Percentiles rank a stretch among this genome's conserved stretches.
Evolutionary conservation across 2,113 vertebrate species (phyloP).

Genomic region (Colistium nudipinnis): DNA sequence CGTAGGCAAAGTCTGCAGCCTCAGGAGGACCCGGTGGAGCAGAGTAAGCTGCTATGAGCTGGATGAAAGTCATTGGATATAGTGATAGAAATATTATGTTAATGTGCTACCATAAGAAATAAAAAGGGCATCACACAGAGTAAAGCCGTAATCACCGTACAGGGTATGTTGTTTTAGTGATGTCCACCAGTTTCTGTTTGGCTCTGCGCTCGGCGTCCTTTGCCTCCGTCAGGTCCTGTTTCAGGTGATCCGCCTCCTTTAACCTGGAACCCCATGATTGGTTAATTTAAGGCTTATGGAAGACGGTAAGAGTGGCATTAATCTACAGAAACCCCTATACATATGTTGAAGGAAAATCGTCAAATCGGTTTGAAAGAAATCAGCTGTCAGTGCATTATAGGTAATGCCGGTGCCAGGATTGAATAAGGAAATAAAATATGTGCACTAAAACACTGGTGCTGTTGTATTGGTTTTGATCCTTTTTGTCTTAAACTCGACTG

Average conservation of each 20-base stretch:
- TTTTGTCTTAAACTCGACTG: no score
- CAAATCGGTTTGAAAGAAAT: no score
- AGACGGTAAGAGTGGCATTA: background rate
- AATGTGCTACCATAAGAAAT: background rate
- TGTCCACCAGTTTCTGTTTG: slow-evolving; percentile 89
- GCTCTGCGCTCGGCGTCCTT: slow-evolving; percentile 89
- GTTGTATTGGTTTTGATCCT: no score
- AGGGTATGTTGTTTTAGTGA: slow-evolving; percentile 86
- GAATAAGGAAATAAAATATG: no score
- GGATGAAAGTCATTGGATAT: slow-evolving; percentile 2
- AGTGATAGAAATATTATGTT: background rate
- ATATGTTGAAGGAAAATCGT: background rate
- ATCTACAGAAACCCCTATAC: background rate
- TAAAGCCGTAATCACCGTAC: slow-evolving; percentile 65
- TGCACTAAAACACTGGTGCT: background rate
- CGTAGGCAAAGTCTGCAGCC: slow-evolving; percentile 75
- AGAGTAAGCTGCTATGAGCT: slow-evolving; percentile 83
- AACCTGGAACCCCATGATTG: slow-evolving; percentile 75
- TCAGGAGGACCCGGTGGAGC: slow-evolving; percentile 76
- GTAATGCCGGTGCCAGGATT: no score
- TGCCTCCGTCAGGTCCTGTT: slow-evolving; percentile 90
- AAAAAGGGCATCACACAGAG: background rate
- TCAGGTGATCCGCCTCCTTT: slow-evolving; percentile 92
- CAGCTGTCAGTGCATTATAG: no score
- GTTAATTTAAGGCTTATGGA: background rate